Evolutionary conservation across 2,797 vertebrate genomes (phyloP).

Genomic region (Todus mexicanus): DNA sequence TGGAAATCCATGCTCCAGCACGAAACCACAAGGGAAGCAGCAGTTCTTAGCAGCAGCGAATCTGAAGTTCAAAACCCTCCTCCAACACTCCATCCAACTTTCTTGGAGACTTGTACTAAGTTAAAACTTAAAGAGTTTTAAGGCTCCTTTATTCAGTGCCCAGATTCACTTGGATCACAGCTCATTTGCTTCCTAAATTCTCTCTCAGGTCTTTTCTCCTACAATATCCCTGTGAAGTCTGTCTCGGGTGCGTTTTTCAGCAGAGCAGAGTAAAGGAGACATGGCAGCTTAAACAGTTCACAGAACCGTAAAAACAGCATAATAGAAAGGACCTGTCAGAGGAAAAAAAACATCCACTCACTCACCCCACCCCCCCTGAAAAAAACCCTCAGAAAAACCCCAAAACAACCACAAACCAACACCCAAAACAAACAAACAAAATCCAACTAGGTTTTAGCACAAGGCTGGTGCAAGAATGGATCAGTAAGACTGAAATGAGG

Average conservation of each 20-base stretch:
- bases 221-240: background rate
- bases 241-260: background rate
- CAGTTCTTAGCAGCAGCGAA: slow-evolving; percentile 28
- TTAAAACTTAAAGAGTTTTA: background rate
- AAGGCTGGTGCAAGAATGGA: background rate
- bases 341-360: background rate
- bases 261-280: background rate
- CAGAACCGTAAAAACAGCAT: background rate
- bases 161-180: slow-evolving; percentile 5
- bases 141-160: background rate
- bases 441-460: background rate
- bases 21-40: slow-evolving; percentile 64
- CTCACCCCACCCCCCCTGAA: no score
- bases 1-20: slow-evolving; percentile 66
- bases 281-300: background rate
- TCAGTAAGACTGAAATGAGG: background rate
- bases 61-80: slow-evolving; percentile 35
- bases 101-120: background rate
- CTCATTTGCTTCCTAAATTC: background rate
- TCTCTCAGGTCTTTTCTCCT: background rate
- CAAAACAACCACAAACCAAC: background rate
- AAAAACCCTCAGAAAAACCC: no score
- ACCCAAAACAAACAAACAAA: no score
- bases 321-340: background rate
- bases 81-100: background rate